Conservation (phyloP, 2,797 vertebrate genomes). For the Lophotriccus pileatus region DNA sequence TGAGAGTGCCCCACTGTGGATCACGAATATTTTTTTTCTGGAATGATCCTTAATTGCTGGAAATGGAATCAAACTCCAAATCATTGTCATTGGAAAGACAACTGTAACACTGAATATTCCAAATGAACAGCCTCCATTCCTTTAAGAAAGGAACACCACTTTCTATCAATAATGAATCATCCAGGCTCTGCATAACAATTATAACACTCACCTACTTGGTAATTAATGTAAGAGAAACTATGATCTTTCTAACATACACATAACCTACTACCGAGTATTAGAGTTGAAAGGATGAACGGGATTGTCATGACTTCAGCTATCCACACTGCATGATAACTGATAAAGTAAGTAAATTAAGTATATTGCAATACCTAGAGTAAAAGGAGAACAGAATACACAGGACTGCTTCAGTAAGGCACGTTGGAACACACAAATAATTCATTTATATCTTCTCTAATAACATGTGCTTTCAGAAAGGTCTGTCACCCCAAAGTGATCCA, state of each 20-base stretch:
- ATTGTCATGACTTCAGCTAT: background rate
- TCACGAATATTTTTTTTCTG: background rate
- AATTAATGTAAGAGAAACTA: background rate
- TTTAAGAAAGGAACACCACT: background rate
- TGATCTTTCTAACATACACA: constrained; percentile 15
- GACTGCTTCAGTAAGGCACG: background rate
- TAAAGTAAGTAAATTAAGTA: background rate
- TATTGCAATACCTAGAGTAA: background rate
- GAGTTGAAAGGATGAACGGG: background rate
- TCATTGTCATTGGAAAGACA: background rate
- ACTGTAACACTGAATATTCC: background rate
- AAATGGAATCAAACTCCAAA: background rate
- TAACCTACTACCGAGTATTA: background rate
- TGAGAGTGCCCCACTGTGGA: background rate
- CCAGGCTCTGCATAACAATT: constrained; percentile 9
- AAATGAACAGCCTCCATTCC: constrained; percentile 13
- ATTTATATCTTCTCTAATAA: background rate
- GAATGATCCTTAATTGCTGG: background rate
- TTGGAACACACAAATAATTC: background rate
- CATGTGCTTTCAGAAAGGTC: background rate
- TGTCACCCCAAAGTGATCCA: background rate
- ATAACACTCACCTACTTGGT: background rate
- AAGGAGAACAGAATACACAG: background rate
- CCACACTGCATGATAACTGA: background rate
- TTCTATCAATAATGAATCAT: constrained; percentile 31